Evolutionary conservation across 2,797 vertebrate genomes (phyloP), one percentile per base, ranked within the genome.

Genomic region (Poliocrania exsul): DNA sequence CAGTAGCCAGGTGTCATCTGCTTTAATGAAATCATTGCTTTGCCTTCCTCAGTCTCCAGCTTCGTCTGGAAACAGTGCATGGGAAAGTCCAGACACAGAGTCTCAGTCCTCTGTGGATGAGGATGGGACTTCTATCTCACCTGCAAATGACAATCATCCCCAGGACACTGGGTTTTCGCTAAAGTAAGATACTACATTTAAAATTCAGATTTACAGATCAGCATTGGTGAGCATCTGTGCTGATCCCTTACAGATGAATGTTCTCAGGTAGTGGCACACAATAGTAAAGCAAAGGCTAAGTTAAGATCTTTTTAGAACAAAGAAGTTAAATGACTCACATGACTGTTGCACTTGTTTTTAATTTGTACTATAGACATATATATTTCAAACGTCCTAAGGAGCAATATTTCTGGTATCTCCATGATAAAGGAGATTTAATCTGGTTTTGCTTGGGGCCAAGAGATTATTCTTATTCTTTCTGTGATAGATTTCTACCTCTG

Each of bases 1-100:
- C 96, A 99, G 98, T 88, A 99, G 97, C 92, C 99, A 98, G 62
- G 98, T 99, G 88, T 99, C 99, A 4, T 98, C 98, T 5, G 99
- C 99, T 2, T 92, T 99, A 94, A 99, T 99, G 98, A 98, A 98
- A 31, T 99, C 98, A 42, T 97, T 99, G 91, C 97, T 98, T 77
- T 98, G 97, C 93, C 97, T 98, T 33, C 97, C 98, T 64, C 95
- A 97, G 5, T 95, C 97, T 10, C 93, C 97, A 12, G 46, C 80
- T 31, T 80, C 92, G 42, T 83, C 94, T n/a, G 91, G 97, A 53
- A 97, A 97, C 49, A 94, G 87, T 12, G 67, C 97, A 21, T 87
- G 88, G 94, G 49, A 85, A 75, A 61, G 95, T 29, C 77, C 47
- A 50, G 96, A 97, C 33, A 93, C 87, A 10, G 66, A 64, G 2